A percentile compares a stretch with the other conserved stretches of the same genome.
phyloP scores from a whole-genome alignment of 2,797 vertebrate species.

The Melopsittacus undulatus region DNA sequence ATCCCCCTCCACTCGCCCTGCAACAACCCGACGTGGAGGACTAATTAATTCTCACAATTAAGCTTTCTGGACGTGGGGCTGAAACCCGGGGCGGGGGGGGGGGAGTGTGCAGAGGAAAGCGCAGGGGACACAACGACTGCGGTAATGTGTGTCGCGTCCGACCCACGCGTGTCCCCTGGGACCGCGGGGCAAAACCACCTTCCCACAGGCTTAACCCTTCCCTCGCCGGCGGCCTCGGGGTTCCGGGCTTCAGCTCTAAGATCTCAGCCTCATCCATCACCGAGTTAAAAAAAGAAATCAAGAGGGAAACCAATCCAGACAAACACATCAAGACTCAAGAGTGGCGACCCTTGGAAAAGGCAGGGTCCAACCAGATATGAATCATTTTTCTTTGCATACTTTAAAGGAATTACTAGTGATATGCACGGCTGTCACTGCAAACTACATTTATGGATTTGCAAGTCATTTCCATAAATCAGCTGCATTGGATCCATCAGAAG shows the following conservation, averaged over 20 bases:
- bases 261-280: constrained; percentile 57
- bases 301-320: constrained; percentile 59
- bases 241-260: not conserved
- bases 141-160: not conserved
- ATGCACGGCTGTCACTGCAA: constrained; percentile 74
- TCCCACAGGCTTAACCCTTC: constrained; percentile 48
- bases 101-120: not conserved
- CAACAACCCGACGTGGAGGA: not conserved
- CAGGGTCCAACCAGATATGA: constrained; percentile 70
- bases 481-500: constrained; percentile 72
- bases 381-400: constrained; percentile 78
- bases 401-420: constrained; percentile 75
- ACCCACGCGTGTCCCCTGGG: constrained; percentile 7
- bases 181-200: not conserved
- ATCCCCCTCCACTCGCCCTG: not conserved
- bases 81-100: not conserved
- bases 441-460: constrained; percentile 78
- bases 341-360: constrained; percentile 73
- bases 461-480: constrained; percentile 77
- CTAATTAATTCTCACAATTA: constrained; percentile 59
- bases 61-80: not conserved
- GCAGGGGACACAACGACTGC: not conserved
- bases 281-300: constrained; percentile 51
- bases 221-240: not conserved
- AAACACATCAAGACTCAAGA: constrained; percentile 67